Conservation (phyloP, 30 jellyfish, hydroid and myxozoan genomes). For the Rhopilema esculentum region DNA sequence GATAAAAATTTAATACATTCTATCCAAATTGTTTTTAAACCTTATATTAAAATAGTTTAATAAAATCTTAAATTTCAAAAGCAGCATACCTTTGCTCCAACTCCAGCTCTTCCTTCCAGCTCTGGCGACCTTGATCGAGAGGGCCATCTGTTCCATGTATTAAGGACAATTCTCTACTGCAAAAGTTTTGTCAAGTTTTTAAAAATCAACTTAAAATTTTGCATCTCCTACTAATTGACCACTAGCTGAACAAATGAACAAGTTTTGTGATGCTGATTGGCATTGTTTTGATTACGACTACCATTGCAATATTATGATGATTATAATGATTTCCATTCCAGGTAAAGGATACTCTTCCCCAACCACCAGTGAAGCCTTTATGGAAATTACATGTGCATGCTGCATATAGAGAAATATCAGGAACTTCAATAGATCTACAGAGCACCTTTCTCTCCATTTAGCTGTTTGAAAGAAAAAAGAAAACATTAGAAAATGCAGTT, state of each 20-base stretch:
- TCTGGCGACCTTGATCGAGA: constrained; percentile 73
- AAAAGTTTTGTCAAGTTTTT: too few relatives aligned
- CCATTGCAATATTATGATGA: too few relatives aligned
- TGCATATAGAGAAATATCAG: constrained; percentile 82
- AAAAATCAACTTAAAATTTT: too few relatives aligned
- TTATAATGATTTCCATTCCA: too few relatives aligned
- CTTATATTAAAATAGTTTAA: too few relatives aligned
- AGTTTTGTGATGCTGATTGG: too few relatives aligned
- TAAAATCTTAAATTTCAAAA: background rate
- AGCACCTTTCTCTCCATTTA: constrained; percentile 72
- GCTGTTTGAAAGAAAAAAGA: constrained; percentile 36
- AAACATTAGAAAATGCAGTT: too few relatives aligned
- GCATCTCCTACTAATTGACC: too few relatives aligned
- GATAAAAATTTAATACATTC: too few relatives aligned
- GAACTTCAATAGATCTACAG: constrained; percentile 83
- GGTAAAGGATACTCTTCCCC: constrained; percentile 95
- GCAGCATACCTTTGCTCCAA: constrained; percentile 76
- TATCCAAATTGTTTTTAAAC: too few relatives aligned
- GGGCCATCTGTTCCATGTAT: constrained; percentile 62
- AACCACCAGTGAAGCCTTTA: constrained; percentile 81
- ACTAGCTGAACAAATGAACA: too few relatives aligned
- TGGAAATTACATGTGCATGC: constrained; percentile 86
- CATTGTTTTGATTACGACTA: too few relatives aligned
- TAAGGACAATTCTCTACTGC: background rate
- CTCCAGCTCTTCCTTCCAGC: constrained; percentile 89